Evolutionary conservation across 2,113 vertebrate genomes (phyloP).

Genomic region (Neomonachus schauinslandi): DNA sequence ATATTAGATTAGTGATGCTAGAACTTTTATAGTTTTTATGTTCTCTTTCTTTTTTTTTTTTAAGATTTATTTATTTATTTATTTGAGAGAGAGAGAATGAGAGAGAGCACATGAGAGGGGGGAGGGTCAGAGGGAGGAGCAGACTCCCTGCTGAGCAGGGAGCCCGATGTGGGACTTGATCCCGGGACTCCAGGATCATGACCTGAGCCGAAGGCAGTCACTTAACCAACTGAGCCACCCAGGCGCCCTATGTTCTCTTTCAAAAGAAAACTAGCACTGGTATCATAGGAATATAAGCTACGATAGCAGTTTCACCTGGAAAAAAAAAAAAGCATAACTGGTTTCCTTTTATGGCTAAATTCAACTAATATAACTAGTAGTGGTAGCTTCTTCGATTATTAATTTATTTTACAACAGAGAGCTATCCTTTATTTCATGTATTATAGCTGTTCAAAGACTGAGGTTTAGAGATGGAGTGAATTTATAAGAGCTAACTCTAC

Average conservation of each 20-base stretch:
- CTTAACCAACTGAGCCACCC: too few species aligned
- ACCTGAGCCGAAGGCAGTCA: too few species aligned
- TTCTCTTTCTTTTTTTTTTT: too few species aligned
- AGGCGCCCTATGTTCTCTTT: not conserved
- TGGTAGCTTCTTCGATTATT: not conserved
- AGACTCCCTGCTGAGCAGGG: too few species aligned
- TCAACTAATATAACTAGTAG: not conserved
- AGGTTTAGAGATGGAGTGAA: not conserved
- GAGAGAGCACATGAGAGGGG: too few species aligned
- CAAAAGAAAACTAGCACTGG: not conserved
- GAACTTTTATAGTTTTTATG: not conserved
- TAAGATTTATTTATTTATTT: too few species aligned
- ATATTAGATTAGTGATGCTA: not conserved
- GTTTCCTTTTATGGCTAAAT: not conserved
- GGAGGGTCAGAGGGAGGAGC: too few species aligned
- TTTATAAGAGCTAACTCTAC: not conserved
- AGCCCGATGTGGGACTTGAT: too few species aligned
- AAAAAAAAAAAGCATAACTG: not conserved
- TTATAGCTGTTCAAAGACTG: constrained; percentile 35
- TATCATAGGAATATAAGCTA: not conserved
- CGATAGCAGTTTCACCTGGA: not conserved
- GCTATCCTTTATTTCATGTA: not conserved
- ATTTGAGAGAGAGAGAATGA: too few species aligned
- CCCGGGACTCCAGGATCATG: too few species aligned
- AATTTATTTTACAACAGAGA: constrained; percentile 19